Conservation (phyloP, 1,140 invertebrate genomes). For the Drosophila ogumai region DNA sequence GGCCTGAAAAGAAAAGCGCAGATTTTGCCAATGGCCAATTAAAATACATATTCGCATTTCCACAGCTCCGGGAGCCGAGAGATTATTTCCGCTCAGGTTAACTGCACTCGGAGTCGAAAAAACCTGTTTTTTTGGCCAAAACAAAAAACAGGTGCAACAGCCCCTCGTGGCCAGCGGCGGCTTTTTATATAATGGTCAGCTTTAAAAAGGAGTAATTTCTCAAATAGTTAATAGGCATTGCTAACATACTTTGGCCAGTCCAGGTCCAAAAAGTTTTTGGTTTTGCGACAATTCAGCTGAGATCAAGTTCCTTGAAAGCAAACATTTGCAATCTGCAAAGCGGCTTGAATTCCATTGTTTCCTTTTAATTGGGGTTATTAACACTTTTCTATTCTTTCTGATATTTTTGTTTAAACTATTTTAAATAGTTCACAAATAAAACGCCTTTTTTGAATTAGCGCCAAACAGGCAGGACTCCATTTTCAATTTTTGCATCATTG, state of each 20-base stretch:
- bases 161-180: constrained; percentile 22
- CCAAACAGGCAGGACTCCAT: too few relatives aligned
- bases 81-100: constrained; percentile 68
- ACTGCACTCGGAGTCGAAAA: constrained; percentile 42
- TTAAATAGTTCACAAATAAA: background rate
- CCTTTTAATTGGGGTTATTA: constrained; percentile 1
- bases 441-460: background rate
- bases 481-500: too few relatives aligned
- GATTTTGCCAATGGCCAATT: constrained; percentile 65
- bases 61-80: constrained; percentile 18
- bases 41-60: constrained; percentile 62
- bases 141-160: constrained; percentile 46
- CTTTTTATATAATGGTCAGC: constrained; percentile 49
- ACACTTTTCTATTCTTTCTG: background rate
- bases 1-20: constrained; percentile 44
- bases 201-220: constrained; percentile 38
- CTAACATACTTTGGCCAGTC: constrained; percentile 37
- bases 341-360: background rate
- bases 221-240: constrained; percentile 30
- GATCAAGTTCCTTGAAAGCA: constrained; percentile 23
- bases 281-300: constrained; percentile 22
- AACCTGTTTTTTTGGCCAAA: constrained; percentile 43
- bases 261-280: background rate
- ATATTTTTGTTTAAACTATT: background rate
- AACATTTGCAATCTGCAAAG: background rate